Evolutionary conservation across 2,797 vertebrate species (phyloP).

Genomic region (Leptoclinus maculatus): DNA sequence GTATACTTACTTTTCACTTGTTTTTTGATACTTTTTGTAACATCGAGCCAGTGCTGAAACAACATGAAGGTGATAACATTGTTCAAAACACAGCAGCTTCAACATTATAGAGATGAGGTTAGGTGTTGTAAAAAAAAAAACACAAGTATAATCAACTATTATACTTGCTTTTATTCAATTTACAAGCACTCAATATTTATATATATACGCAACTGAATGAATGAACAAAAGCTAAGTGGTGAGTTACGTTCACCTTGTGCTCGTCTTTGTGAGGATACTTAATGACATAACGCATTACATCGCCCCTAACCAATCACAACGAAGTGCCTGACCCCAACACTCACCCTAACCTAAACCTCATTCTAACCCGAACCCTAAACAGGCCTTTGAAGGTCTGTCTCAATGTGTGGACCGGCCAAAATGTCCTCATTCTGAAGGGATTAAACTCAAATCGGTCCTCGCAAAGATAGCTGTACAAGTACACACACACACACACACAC

Average conservation of each 20-base stretch:
- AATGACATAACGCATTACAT: background rate
- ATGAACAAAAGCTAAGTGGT: background rate
- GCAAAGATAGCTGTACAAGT: background rate
- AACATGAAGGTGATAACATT: background rate
- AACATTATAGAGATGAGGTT: background rate
- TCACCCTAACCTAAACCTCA: background rate
- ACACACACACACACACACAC: background rate
- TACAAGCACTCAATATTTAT: background rate
- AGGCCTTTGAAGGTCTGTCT: background rate
- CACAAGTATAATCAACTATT: background rate
- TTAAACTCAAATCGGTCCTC: background rate
- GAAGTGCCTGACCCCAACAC: background rate
- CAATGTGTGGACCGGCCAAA: background rate
- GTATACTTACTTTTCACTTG: slow-evolving; percentile 98
- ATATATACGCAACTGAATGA: background rate
- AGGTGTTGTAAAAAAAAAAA: background rate
- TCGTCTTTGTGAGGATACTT: background rate
- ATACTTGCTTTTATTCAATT: background rate
- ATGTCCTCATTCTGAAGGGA: no score
- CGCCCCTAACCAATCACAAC: background rate
- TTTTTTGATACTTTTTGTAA: slow-evolving; percentile 99
- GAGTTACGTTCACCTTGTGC: background rate
- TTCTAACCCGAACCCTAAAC: background rate
- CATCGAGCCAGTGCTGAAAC: slow-evolving; percentile 96
- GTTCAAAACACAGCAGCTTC: background rate